These are phyloP conservation scores for Corydoras sp. DNA, from an alignment of 2,113 vertebrate species.

Conservation along the genomic window DNA sequence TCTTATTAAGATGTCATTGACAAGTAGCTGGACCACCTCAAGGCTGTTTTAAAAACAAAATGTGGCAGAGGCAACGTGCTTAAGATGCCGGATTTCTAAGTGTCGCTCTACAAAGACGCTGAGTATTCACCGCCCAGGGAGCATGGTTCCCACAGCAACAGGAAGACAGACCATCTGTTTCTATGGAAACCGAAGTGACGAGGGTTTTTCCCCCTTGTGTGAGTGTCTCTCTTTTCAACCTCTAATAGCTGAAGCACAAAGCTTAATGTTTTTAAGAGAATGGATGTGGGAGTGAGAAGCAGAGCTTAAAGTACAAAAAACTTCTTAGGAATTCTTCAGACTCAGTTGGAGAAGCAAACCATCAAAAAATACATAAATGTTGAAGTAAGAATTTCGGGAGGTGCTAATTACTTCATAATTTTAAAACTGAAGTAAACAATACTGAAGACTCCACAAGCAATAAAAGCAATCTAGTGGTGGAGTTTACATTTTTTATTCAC, in stretches of 20 bases:
- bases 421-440: constrained; percentile 42
- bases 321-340: constrained; percentile 19
- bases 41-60: constrained; percentile 27
- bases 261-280: constrained; percentile 25
- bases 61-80: constrained; percentile 25
- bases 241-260: constrained; percentile 22
- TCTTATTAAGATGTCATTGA: neutral
- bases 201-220: constrained; percentile 40
- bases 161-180: constrained; percentile 65
- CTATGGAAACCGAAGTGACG: constrained; percentile 72
- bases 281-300: constrained; percentile 5
- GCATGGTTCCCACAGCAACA: constrained; percentile 62
- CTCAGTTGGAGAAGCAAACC: neutral
- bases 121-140: constrained; percentile 60
- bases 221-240: constrained; percentile 39
- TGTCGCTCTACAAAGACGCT: constrained; percentile 46
- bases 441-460: constrained; percentile 40
- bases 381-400: neutral
- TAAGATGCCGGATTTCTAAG: constrained; percentile 25
- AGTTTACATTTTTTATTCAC: constrained; percentile 45
- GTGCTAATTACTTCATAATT: constrained; percentile 43
- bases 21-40: neutral
- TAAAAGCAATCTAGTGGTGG: constrained; percentile 35
- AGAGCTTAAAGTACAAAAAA: constrained; percentile 7
- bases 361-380: neutral